Base-by-base conservation (phyloP, 2,113 vertebrate genomes). In the Xenopus borealis region DNA sequence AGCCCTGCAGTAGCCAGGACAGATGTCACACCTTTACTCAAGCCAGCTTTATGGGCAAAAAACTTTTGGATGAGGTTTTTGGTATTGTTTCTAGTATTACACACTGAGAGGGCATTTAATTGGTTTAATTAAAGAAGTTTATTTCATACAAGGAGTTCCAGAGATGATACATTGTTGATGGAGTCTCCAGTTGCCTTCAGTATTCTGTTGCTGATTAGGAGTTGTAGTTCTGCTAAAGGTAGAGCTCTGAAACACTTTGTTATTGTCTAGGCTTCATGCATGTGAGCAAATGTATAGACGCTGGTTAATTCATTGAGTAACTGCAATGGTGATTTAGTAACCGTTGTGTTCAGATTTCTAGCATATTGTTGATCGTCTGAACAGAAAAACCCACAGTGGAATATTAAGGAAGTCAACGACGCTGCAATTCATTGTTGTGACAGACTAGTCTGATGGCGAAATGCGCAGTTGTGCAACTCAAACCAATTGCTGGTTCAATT, bases 41-140 rank as follows among this genome's bases (percentile, higher is more conserved):
- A 85, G 83, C 86, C 88, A 88, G 90, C 90, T 92, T 88, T 90
- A 87, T 89, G 90, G 89, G 86, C 89, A 88, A 87, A 86, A 88
- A 91, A 91, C 90, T 93, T 91, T 91, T 87, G 88, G 87, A 86
- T 82, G 79, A 90, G 89, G 84, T 86, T 88, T n/a, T 91, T 91
- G 91, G 91, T 90, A 90, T 90, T 88, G 86, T 92, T 89, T 88
- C 88, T 89, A 91, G 89, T n/a, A 93, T 92, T 92, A 92, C 88
- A 89, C 88, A 88, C 89, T 91, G 91, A 85, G 88, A 89, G 90
- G 87, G 87, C 88, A 90, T 89, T 91, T 91, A 93, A 93, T 91
- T 92, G 89, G 88, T 91, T 92, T 91, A 93, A 92, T 93, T 91
- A 93, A 91, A 89, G 90, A 91, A 93, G 91, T 93, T 91, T 93